These are phyloP conservation scores for Scaptomyza reducta DNA, from an alignment of 2,888 invertebrate genomes.

Conservation along the genomic window DNA sequence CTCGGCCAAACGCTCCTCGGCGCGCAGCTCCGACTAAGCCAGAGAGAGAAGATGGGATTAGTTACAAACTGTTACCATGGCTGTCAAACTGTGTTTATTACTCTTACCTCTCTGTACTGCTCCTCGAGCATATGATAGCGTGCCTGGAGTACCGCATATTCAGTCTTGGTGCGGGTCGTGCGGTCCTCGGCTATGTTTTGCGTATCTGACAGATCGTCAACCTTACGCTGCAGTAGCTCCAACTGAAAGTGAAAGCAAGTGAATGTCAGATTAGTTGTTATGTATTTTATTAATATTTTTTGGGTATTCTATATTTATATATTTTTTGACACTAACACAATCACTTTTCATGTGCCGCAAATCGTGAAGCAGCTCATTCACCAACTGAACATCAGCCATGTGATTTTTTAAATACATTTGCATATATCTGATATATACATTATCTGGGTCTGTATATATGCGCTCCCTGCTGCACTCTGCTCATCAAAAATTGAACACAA, in stretches of 20 bases:
- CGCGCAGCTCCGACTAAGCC: conserved; percentile 89
- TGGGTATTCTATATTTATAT: neutral
- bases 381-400: conserved; percentile 82
- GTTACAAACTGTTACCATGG: neutral
- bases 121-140: conserved; percentile 97
- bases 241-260: conserved; percentile 87
- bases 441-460: conserved; percentile 42
- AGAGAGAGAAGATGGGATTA: neutral
- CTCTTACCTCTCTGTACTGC: conserved; percentile 87
- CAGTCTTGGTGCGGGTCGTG: conserved; percentile 94
- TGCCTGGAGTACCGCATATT: conserved; percentile 95
- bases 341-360: conserved; percentile 82
- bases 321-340: conserved; percentile 81
- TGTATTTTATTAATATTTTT: neutral
- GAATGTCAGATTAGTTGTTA: neutral
- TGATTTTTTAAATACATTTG: conserved; percentile 83
- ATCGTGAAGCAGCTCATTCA: conserved; percentile 83
- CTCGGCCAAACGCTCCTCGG: conserved; percentile 90
- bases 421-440: conserved; percentile 59
- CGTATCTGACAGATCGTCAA: conserved; percentile 94
- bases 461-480: conserved; percentile 19
- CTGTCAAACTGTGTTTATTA: neutral
- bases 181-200: conserved; percentile 94
- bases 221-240: conserved; percentile 95
- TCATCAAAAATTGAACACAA: conserved; percentile 43